Conservation (phyloP, 1,140 invertebrate genomes). For the Micrasema minimum region DNA sequence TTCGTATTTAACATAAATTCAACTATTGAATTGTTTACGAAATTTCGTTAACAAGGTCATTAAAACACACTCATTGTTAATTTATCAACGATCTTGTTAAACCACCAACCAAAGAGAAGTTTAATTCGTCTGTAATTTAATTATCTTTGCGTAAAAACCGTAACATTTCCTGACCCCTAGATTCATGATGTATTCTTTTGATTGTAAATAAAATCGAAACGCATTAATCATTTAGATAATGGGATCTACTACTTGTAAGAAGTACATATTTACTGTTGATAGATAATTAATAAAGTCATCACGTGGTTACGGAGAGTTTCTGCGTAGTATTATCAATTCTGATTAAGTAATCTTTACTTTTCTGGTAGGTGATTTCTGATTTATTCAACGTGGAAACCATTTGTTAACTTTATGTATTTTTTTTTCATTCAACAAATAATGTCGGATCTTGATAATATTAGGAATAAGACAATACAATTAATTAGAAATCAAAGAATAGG, state of each 20-base stretch:
- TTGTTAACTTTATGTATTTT: too few species aligned
- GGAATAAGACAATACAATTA: too few species aligned
- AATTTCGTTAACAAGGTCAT: conserved; percentile 35
- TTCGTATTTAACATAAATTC: conserved; percentile 19
- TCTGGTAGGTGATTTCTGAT: too few species aligned
- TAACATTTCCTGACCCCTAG: conserved; percentile 6
- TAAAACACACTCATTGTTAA: conserved; percentile 35
- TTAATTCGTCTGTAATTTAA: conserved; percentile 31
- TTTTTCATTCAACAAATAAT: too few species aligned
- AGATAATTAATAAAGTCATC: conserved; percentile 7
- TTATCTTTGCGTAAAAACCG: conserved; percentile 19
- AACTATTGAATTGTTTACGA: conserved; percentile 25
- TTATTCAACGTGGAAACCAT: too few species aligned
- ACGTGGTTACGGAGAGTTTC: too few species aligned
- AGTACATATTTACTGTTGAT: background rate
- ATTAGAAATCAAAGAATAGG: too few species aligned
- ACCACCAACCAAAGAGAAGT: conserved; percentile 7
- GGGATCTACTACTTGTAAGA: conserved; percentile 16
- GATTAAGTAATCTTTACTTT: too few species aligned
- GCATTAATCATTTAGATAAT: conserved; percentile 39
- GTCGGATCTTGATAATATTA: too few species aligned
- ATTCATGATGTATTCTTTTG: background rate
- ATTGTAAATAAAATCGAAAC: conserved; percentile 8
- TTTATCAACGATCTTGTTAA: conserved; percentile 25
- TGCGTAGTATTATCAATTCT: too few species aligned